Conservation (phyloP, 2,888 invertebrate genomes). For the Caenorhabditis sp. region DNA sequence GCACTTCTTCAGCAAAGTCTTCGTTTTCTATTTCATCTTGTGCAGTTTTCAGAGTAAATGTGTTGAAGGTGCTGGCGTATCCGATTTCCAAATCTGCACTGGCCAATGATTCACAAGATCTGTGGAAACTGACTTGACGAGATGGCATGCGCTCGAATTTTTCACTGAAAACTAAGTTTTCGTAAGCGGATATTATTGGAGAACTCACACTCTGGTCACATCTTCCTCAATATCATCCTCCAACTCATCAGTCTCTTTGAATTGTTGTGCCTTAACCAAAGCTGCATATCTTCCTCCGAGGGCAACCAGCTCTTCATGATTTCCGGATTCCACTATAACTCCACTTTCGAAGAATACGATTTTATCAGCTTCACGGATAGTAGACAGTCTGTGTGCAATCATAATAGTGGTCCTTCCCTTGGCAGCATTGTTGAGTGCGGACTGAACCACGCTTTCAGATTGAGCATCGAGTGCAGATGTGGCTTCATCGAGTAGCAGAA, state of each 20-base stretch:
- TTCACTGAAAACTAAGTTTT: slow-evolving; percentile 53
- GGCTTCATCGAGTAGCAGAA: slow-evolving; percentile 69
- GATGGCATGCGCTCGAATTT: slow-evolving; percentile 13
- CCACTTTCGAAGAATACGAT: slow-evolving; percentile 72
- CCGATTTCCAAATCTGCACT: slow-evolving; percentile 61
- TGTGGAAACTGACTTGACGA: slow-evolving; percentile 48
- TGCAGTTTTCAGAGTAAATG: slow-evolving; percentile 42
- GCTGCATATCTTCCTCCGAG: slow-evolving; percentile 67
- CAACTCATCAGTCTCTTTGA: slow-evolving; percentile 45
- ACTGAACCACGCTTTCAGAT: slow-evolving; percentile 71
- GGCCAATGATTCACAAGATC: slow-evolving; percentile 47
- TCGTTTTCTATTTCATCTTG: slow-evolving; percentile 63
- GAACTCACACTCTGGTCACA: slow-evolving; percentile 32
- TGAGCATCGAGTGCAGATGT: slow-evolving; percentile 73
- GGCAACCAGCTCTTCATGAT: slow-evolving; percentile 70
- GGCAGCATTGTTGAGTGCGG: slow-evolving; percentile 72
- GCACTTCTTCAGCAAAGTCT: slow-evolving; percentile 67
- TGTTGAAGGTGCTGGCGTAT: slow-evolving; percentile 62
- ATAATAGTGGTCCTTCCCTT: slow-evolving; percentile 75
- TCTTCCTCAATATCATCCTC: slow-evolving; percentile 25
- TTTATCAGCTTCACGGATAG: slow-evolving; percentile 69
- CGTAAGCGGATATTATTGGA: not conserved
- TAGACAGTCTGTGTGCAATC: slow-evolving; percentile 71
- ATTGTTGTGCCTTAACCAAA: slow-evolving; percentile 74
- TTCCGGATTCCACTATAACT: slow-evolving; percentile 73